Evolutionary conservation across 2,797 vertebrate species (phyloP).

Genomic region (Crenuchus spilurus): DNA sequence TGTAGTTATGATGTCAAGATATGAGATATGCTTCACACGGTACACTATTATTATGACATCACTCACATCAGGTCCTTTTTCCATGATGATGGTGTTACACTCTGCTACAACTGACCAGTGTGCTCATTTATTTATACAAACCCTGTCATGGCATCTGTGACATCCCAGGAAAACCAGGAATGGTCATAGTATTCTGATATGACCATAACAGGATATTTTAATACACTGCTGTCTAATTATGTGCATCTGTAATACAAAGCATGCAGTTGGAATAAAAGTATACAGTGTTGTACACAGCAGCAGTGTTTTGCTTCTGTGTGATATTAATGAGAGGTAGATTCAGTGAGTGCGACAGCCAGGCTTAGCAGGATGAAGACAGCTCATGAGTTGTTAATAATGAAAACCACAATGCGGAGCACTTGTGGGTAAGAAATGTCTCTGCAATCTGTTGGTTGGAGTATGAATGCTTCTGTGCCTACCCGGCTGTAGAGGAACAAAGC

Average conservation of each 20-base stretch:
- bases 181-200: no score
- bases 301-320: constrained; percentile 10
- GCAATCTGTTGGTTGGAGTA: constrained; percentile 2
- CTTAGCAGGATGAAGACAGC: constrained; percentile 12
- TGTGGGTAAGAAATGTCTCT: constrained; percentile 9
- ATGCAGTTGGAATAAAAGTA: constrained; percentile 2
- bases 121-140: no score
- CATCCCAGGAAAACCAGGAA: no score
- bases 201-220: no score
- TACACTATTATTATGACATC: no score
- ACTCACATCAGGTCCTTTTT: no score
- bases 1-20: no score
- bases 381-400: constrained; percentile 38
- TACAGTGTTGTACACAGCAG: neutral
- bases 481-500: neutral
- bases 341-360: constrained; percentile 15
- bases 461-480: neutral
- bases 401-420: constrained; percentile 13
- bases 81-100: no score
- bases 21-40: no score
- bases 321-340: constrained; percentile 31
- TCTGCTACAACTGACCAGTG: no score
- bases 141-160: no score
- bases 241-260: neutral
- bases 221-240: no score